These are phyloP conservation scores for Epinephelus cyanopodus DNA, from an alignment of 2,113 vertebrate species.

Conservation along the genomic window DNA sequence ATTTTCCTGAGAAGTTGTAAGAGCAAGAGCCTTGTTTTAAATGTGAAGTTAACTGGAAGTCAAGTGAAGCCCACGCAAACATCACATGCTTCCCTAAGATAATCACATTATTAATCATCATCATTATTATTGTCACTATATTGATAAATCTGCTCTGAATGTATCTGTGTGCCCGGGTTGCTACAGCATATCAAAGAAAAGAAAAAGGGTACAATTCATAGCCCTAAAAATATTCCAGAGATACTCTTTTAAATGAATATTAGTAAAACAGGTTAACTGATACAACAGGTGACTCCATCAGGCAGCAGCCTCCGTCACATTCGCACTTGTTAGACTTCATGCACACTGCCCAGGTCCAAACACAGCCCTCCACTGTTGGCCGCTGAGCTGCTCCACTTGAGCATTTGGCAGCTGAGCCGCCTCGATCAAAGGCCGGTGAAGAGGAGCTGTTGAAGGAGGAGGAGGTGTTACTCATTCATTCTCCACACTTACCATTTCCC, in stretches of 20 bases:
- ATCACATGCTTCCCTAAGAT: slow-evolving; percentile 62
- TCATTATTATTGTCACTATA: slow-evolving; percentile 51
- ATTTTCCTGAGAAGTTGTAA: slow-evolving; percentile 86
- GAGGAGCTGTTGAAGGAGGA: slow-evolving; percentile 42
- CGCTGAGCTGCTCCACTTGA: slow-evolving; percentile 5
- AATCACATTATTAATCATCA: slow-evolving; percentile 59
- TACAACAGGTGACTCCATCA: slow-evolving; percentile 50
- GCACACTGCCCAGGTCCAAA: not conserved
- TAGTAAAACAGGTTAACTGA: slow-evolving; percentile 77
- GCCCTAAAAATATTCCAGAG: slow-evolving; percentile 74
- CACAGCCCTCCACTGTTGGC: slow-evolving; percentile 5
- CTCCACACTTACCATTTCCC: slow-evolving; percentile 23
- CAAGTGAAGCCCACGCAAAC: slow-evolving; percentile 46
- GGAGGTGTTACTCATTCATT: slow-evolving; percentile 43
- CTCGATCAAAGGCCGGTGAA: slow-evolving; percentile 45
- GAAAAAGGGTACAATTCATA: slow-evolving; percentile 72
- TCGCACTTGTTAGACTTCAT: not conserved
- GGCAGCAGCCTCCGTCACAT: not conserved
- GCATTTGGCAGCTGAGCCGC: slow-evolving; percentile 32
- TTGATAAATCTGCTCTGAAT: slow-evolving; percentile 70
- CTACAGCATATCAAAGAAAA: slow-evolving; percentile 67
- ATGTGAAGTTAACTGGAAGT: slow-evolving; percentile 65
- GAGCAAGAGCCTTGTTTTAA: slow-evolving; percentile 69
- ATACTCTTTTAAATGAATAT: slow-evolving; percentile 75
- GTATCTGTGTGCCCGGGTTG: slow-evolving; percentile 68